Evolutionary conservation across 2,113 vertebrate species (phyloP).

Genomic region (Lepus americanus): DNA sequence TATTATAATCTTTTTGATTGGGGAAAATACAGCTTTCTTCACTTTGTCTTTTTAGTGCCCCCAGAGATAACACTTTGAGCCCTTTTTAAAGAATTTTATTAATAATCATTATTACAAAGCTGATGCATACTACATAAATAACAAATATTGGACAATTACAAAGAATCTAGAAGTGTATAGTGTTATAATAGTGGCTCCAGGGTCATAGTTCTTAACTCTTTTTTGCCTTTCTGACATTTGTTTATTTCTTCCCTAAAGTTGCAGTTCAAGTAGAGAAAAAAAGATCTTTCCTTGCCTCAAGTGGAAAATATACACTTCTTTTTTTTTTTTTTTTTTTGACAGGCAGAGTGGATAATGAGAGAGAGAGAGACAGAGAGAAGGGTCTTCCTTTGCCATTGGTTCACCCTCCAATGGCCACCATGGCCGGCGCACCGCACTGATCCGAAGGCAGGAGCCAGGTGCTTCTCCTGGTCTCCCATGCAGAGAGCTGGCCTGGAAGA

Average conservation of each 20-base stretch:
- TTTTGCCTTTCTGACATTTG: background rate
- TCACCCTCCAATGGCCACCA: too few species aligned
- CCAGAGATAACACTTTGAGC: background rate
- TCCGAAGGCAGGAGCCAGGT: too few species aligned
- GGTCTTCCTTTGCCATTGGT: too few species aligned
- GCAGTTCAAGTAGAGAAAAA: background rate
- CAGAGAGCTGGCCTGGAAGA: too few species aligned
- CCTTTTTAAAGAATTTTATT: slow-evolving; percentile 20
- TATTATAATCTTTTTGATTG: background rate
- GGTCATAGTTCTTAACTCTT: background rate
- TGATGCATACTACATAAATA: background rate
- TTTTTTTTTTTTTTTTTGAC: too few species aligned
- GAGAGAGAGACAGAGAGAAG: too few species aligned
- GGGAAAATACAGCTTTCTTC: background rate
- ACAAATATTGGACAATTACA: background rate
- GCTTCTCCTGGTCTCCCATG: too few species aligned
- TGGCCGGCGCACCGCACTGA: too few species aligned
- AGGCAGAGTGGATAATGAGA: too few species aligned
- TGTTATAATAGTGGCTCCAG: background rate
- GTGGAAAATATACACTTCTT: background rate
- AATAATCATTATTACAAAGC: background rate
- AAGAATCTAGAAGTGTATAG: slow-evolving; percentile 23
- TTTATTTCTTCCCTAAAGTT: slow-evolving; percentile 31
- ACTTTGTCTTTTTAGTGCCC: background rate
- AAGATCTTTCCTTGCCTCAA: background rate